A percentile compares a stretch with the other conserved stretches of the same genome.
phyloP scores from a whole-genome alignment of 2,797 vertebrate species.

The Hylomyscus alleni region DNA sequence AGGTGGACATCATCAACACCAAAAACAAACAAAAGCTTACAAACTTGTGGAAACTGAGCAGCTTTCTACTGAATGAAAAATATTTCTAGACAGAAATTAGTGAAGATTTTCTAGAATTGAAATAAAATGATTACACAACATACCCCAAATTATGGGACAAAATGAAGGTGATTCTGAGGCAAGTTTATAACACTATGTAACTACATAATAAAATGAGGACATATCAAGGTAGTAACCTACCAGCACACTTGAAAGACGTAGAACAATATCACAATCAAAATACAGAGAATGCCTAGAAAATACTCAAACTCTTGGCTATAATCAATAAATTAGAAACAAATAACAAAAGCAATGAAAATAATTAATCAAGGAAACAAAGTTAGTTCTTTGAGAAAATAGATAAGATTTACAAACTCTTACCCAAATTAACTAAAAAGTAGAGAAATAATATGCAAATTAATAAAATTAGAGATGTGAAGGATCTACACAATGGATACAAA shows the following conservation, averaged over 20 bases:
- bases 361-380: not conserved
- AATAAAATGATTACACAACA: not conserved
- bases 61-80: not conserved
- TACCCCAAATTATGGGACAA: not conserved
- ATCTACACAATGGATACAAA: not conserved
- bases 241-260: not conserved
- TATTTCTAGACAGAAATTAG: not conserved
- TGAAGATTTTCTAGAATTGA: not conserved
- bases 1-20: not conserved
- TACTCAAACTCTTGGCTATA: not conserved
- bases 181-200: not conserved
- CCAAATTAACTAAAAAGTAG: not conserved
- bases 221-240: not conserved
- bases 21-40: not conserved
- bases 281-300: not conserved
- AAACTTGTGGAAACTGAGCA: not conserved
- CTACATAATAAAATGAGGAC: not conserved
- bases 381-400: not conserved
- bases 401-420: not conserved
- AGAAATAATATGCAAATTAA: not conserved
- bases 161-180: not conserved
- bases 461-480: not conserved
- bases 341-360: not conserved
- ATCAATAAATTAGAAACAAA: not conserved
- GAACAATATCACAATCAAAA: not conserved